Base-by-base conservation (phyloP, 1,140 invertebrate genomes). In the Pachypsylla venusta region DNA sequence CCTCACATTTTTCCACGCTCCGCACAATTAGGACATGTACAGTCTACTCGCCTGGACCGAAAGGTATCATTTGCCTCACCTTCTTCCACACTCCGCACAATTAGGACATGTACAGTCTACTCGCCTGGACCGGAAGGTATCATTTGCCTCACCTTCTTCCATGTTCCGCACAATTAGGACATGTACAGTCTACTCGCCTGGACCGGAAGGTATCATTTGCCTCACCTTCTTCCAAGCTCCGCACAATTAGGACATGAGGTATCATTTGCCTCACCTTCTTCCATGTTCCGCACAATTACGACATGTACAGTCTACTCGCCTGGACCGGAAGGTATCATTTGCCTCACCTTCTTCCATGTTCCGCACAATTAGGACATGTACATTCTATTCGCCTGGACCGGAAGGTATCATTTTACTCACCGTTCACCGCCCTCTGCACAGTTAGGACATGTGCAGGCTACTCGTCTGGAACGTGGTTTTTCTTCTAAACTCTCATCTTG, bases 101-200 rank as follows among this genome's bases (percentile, higher is more conserved):
- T 98, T 97, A 0, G 94, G 94, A 74, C 94, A 98, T 0, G 92
- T 94, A 71, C 94, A 98, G 7, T 93, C 93, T 1, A 97, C 89
- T 30, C 94, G 73, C 58, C 92, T 73, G 4, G 85, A 67, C 20
- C 84, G 70, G 1, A 75, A 76, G 63, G 79, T n/a, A 26, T n/a
- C 27, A 22, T 4, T 42, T 13, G 22, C 67, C 67, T 69, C 67
- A 81, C 78, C 82, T 83, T 68, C 93, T 89, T 1, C 86, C 86
- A 74, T 82, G 84, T 67, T 93, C 89, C 1, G 86, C 85, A 70
- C 94, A 98, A 72, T 98, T 97, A 0, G 94, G 94, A 74, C 94
- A 98, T 0, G 92, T 94, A 71, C 94, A 98, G 7, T 93, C 93
- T 1, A 97, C 89, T 30, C 94, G 73, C 58, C 92, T 73, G 4